Evolutionary conservation across 2,797 vertebrate genomes (phyloP).

Genomic region (Hemitrygon akajei): DNA sequence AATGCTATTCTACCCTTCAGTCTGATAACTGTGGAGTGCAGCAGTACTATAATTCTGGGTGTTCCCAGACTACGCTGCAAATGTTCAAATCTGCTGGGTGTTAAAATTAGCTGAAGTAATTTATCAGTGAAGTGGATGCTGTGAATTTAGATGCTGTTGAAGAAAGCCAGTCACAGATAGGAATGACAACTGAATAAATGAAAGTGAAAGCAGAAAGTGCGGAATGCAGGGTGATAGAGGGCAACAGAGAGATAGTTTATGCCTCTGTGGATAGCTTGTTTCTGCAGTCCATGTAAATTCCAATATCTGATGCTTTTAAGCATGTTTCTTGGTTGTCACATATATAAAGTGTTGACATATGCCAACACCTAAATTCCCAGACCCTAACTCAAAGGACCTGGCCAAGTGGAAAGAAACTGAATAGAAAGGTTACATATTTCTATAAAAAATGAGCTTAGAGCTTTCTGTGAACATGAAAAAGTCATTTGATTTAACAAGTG

Average conservation of each 20-base stretch:
- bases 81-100: not conserved
- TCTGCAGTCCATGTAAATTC: not conserved
- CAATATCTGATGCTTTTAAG: not conserved
- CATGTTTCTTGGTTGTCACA: too few species aligned
- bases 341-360: not conserved
- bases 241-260: not conserved
- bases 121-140: not conserved
- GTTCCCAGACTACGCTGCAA: not conserved
- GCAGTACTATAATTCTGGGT: not conserved
- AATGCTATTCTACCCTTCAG: too few species aligned
- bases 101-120: not conserved
- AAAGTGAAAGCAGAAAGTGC: too few species aligned
- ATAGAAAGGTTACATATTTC: not conserved
- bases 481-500: not conserved
- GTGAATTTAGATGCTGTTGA: not conserved
- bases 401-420: not conserved
- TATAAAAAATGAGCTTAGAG: not conserved
- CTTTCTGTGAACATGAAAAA: not conserved
- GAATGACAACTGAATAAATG: too few species aligned
- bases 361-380: not conserved
- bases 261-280: not conserved
- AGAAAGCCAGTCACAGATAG: not conserved
- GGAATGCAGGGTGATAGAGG: not conserved
- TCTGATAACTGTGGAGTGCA: not conserved
- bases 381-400: not conserved